Base-by-base conservation (phyloP, 2,888 invertebrate genomes). In the Graphium colonna region DNA sequence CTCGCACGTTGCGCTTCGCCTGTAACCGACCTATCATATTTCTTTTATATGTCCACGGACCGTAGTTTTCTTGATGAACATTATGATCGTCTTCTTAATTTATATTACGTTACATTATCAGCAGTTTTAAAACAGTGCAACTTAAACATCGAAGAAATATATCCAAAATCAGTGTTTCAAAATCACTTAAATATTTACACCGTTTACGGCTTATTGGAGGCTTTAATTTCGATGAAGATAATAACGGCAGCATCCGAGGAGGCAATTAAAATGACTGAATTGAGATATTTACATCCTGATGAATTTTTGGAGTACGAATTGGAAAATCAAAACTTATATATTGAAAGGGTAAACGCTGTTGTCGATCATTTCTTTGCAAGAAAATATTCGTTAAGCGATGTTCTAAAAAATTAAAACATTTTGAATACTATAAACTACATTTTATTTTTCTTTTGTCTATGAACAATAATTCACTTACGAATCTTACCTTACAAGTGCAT, bases 191-290 rank as follows among this genome's bases (percentile, higher is more conserved):
- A 58, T 44, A 63, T 70, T 55, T 82, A 82, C 62, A 81, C 83
- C 1, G 75, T 83, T 1, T 64, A 79, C 21, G 83, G 82, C 18
- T 68, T 84, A 56, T 73, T 82, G 57, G 85, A 85, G 64, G 81
- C 83, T 52, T 65, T 85, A 53, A 72, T 84, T 60, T 81, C 82
- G 16, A 78, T 83, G 82, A 78, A 79, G 68, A 82, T 85, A 66
- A 81, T 85, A 63, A 85, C 85, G 16, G 78, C 81, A 7, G 69
- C 68, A 31, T 65, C 69, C 36, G 83, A 81, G 43, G 79, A 80
- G 28, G 81, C 82, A 8, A 63, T 74, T 31, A 74, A 79, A 69
- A 77, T 83, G 78, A 72, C 72, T 46, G 78, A 79, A 68, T 71
- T 72, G 62, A 79, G 75, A 73, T 73, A 78, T 67, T 70, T 73